These are phyloP conservation scores for Aphidius colemani DNA, from an alignment of 2,888 invertebrate genomes.

Conservation along the genomic window DNA sequence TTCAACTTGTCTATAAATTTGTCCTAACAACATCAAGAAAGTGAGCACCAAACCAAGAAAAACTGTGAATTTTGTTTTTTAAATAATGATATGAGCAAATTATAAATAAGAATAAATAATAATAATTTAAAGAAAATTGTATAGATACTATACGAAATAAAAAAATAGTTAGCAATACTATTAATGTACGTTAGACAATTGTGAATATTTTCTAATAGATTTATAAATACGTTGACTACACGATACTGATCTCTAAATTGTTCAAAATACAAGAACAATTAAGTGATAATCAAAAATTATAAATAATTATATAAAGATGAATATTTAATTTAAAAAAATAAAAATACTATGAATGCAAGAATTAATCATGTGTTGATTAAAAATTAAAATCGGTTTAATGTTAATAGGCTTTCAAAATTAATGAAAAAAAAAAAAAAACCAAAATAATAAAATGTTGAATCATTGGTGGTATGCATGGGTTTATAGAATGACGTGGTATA, in stretches of 20 bases:
- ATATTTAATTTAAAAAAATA: conserved; percentile 1
- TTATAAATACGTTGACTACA: conserved; percentile 36
- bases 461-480: too few relatives aligned
- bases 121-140: too few relatives aligned
- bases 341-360: not conserved
- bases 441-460: not conserved
- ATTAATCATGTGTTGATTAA: too few relatives aligned
- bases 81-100: too few relatives aligned
- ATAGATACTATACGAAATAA: conserved; percentile 30
- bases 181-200: conserved; percentile 54
- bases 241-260: conserved; percentile 35
- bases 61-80: conserved; percentile 15
- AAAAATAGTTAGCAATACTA: conserved; percentile 47
- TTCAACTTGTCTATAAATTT: too few relatives aligned
- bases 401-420: conserved; percentile 14
- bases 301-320: not conserved
- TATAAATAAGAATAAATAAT: too few relatives aligned
- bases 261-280: conserved; percentile 32
- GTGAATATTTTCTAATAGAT: conserved; percentile 58
- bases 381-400: conserved; percentile 5
- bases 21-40: too few relatives aligned
- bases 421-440: conserved; percentile 6
- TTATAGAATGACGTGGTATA: not conserved
- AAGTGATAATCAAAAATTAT: not conserved
- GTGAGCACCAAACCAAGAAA: conserved; percentile 34